These are phyloP conservation scores for Eucriotettix oculatus DNA, from an alignment of 2,888 invertebrate genomes.

Conservation along the genomic window DNA sequence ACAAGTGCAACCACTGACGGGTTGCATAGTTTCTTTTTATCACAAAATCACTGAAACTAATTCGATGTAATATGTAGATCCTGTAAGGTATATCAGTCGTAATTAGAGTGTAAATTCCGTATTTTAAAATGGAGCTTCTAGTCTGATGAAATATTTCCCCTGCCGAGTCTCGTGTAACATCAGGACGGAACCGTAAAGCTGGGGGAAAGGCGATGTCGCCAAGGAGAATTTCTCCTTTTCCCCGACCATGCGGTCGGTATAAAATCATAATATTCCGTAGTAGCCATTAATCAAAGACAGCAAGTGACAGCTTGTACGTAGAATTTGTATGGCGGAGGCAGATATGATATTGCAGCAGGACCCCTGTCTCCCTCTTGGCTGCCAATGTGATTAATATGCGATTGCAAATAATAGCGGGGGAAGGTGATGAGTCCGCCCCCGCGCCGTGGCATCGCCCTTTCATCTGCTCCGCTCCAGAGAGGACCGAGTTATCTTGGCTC, in stretches of 20 bases:
- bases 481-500: too few species aligned
- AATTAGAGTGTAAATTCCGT: too few species aligned
- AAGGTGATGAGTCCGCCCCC: background rate
- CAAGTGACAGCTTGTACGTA: conserved; percentile 7
- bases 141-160: too few species aligned
- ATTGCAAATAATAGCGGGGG: conserved; percentile 3
- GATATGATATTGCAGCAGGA: conserved; percentile 4
- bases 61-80: too few species aligned
- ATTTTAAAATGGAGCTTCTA: too few species aligned
- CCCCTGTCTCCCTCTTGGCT: background rate
- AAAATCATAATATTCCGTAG: conserved; percentile 9
- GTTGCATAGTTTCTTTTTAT: too few species aligned
- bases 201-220: background rate
- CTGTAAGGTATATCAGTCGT: too few species aligned
- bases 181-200: too few species aligned
- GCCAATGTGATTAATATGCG: conserved; percentile 8
- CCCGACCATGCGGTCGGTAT: background rate
- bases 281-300: conserved; percentile 8
- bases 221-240: conserved; percentile 5
- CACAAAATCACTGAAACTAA: too few species aligned
- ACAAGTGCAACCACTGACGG: too few species aligned
- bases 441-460: background rate
- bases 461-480: too few species aligned
- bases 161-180: too few species aligned
- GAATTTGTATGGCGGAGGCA: conserved; percentile 6